Conservation (phyloP, 1,140 invertebrate genomes). For the Orius insidiosus region DNA sequence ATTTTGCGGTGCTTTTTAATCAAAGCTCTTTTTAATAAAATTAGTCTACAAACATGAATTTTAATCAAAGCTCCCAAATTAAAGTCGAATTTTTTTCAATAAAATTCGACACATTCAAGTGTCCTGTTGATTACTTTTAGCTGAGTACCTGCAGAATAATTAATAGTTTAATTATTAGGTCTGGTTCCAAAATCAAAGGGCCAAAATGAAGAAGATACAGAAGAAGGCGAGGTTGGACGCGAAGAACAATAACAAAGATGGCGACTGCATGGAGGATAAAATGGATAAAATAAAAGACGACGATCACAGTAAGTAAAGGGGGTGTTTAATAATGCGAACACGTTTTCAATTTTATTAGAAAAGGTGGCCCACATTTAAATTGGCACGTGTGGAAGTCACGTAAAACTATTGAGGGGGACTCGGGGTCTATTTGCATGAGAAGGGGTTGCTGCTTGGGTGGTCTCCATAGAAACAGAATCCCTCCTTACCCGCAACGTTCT, state of each 20-base stretch:
- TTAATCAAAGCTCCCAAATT: not conserved
- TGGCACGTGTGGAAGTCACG: no score
- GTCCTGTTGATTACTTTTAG: not conserved
- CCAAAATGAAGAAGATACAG: slow-evolving; percentile 53
- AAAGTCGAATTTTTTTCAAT: not conserved
- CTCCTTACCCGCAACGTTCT: slow-evolving; percentile 2
- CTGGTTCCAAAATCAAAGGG: slow-evolving; percentile 69
- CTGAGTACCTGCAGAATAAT: not conserved
- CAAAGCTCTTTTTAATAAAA: no score
- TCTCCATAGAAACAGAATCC: slow-evolving; percentile 9
- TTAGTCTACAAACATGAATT: not conserved
- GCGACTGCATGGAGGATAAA: slow-evolving; percentile 18
- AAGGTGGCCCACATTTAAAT: no score
- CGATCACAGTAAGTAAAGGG: slow-evolving; percentile 29
- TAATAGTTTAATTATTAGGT: slow-evolving; percentile 32
- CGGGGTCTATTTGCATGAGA: slow-evolving; percentile 1
- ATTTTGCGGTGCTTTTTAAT: no score
- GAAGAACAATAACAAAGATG: slow-evolving; percentile 19
- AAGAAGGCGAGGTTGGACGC: slow-evolving; percentile 23
- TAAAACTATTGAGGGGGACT: no score
- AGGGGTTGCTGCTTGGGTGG: not conserved
- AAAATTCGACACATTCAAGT: not conserved
- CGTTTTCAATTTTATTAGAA: not conserved
- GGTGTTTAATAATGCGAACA: not conserved
- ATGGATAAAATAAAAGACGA: slow-evolving; percentile 22